Evolutionary conservation across 2,797 vertebrate genomes (phyloP).

Genomic region (Sebastolobus alascanus): DNA sequence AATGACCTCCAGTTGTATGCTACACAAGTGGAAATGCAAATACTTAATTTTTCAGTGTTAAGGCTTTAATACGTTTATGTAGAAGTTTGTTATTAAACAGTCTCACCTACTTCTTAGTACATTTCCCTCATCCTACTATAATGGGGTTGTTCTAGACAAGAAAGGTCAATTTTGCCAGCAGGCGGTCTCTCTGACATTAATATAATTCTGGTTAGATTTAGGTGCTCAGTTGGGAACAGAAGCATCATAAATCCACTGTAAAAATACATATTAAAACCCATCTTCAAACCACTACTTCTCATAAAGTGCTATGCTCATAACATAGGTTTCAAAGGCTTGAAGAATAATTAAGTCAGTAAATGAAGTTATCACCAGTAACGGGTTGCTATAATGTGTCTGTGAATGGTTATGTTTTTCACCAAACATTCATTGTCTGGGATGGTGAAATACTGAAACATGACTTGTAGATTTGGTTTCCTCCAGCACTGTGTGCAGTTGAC

Average conservation of each 20-base stretch:
- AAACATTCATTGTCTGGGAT: not conserved
- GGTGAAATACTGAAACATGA: not conserved
- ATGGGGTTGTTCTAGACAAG: conserved; percentile 6
- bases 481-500: not conserved
- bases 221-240: not conserved
- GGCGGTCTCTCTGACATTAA: not conserved
- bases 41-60: not conserved
- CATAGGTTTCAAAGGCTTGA: not conserved
- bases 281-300: not conserved
- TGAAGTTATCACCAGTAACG: not conserved
- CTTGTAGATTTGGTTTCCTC: not conserved
- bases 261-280: not conserved
- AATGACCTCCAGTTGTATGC: not conserved
- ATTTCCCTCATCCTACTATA: too few relatives aligned
- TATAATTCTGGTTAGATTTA: not conserved
- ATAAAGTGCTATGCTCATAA: not conserved
- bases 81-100: not conserved
- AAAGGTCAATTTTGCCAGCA: not conserved
- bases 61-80: not conserved
- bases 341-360: not conserved
- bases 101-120: not conserved
- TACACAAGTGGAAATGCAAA: not conserved
- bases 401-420: not conserved
- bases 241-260: not conserved
- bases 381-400: not conserved